Percentiles rank a stretch among this genome's conserved stretches.
phyloP scores from a whole-genome alignment of 2,888 invertebrate species.

The Lasioglossum villosulum region DNA sequence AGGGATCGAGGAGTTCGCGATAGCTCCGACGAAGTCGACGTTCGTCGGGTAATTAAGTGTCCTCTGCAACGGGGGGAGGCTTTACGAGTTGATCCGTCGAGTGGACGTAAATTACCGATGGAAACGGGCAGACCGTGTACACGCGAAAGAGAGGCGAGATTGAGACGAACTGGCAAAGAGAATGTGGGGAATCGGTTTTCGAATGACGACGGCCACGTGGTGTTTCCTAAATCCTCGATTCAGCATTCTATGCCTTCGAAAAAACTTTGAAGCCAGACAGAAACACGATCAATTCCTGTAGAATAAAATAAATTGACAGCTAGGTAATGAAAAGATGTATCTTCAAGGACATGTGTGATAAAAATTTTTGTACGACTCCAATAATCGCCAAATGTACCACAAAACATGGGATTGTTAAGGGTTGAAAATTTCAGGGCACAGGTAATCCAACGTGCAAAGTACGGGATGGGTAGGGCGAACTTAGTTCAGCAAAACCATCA shows the following conservation, averaged over 20 bases:
- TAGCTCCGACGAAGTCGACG: neutral
- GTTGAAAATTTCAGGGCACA: neutral
- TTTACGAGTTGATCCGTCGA: slow-evolving; percentile 34
- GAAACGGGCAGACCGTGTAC: neutral
- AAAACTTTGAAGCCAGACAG: neutral
- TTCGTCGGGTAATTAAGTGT: slow-evolving; percentile 36
- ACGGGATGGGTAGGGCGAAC: neutral
- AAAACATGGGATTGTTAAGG: neutral
- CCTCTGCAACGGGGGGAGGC: slow-evolving; percentile 3
- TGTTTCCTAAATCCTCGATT: neutral
- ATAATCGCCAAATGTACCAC: too few relatives aligned
- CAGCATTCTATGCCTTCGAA: neutral
- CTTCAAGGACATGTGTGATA: too few relatives aligned
- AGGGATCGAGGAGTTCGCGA: slow-evolving; percentile 16
- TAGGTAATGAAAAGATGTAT: too few relatives aligned
- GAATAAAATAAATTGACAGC: neutral
- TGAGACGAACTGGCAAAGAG: neutral
- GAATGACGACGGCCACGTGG: neutral
- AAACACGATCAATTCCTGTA: too few relatives aligned
- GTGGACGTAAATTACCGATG: slow-evolving; percentile 27
- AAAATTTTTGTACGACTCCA: too few relatives aligned
- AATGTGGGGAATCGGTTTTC: neutral
- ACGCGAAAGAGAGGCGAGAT: neutral
- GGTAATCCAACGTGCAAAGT: neutral
- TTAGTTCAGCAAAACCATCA: neutral